Percentiles rank a stretch among this genome's conserved stretches.
Evolutionary conservation across 2,888 invertebrate genomes (phyloP).

Genomic region (Anaspis maculata): DNA sequence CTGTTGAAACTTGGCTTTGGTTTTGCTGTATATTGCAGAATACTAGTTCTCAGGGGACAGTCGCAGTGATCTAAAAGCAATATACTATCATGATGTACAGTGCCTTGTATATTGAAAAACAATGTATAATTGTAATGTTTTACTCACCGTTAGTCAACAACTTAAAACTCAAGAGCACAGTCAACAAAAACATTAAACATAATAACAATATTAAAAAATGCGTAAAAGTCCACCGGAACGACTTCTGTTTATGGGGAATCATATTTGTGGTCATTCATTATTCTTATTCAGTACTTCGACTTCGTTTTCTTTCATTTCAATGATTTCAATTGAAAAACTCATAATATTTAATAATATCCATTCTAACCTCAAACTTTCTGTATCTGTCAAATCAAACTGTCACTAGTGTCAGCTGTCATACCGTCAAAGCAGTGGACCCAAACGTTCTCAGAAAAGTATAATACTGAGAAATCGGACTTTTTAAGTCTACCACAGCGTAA

Average conservation of each 20-base stretch:
- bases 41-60: conserved; percentile 22
- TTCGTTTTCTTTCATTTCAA: too few species aligned
- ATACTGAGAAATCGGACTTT: too few species aligned
- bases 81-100: too few species aligned
- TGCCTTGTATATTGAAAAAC: too few species aligned
- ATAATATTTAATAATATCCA: not conserved
- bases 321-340: too few species aligned
- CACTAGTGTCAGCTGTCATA: too few species aligned
- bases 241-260: conserved; percentile 11
- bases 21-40: conserved; percentile 10
- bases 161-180: conserved; percentile 30
- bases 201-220: conserved; percentile 21
- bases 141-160: conserved; percentile 32
- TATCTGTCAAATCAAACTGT: not conserved
- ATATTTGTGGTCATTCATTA: too few species aligned
- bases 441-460: not conserved
- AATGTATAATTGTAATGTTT: not conserved
- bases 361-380: too few species aligned
- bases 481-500: too few species aligned
- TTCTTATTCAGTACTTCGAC: too few species aligned
- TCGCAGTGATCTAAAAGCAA: conserved; percentile 33
- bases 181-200: conserved; percentile 26
- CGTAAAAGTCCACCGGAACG: conserved; percentile 19
- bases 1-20: conserved; percentile 8
- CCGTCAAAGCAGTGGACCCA: too few species aligned